Percentiles rank a stretch among this genome's conserved stretches.
phyloP scores from a whole-genome alignment of 2,113 vertebrate species.

The Pelusios castaneus region DNA sequence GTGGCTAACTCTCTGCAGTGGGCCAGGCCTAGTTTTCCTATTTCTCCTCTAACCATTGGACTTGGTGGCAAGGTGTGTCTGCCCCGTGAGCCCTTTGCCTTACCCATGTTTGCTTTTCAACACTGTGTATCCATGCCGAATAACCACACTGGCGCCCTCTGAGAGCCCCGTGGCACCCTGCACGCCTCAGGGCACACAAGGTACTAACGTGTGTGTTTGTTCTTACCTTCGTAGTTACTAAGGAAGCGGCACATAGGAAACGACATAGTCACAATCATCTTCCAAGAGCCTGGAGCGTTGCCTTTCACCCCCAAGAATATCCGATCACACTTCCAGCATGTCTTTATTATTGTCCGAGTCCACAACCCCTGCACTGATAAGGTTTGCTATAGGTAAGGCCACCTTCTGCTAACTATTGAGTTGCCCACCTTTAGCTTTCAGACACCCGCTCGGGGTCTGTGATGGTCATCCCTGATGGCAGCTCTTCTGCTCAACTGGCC shows the following conservation, averaged over 20 bases:
- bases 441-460: not conserved
- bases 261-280: constrained; percentile 97
- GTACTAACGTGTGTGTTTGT: not conserved
- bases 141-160: too few species aligned
- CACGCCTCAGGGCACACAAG: not conserved
- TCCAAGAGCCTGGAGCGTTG: constrained; percentile 91
- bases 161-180: not conserved
- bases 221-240: constrained; percentile 80
- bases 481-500: not conserved
- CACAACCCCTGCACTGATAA: constrained; percentile 90
- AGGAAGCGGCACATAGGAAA: constrained; percentile 97
- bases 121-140: too few species aligned
- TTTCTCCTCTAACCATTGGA: not conserved
- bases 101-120: not conserved
- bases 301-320: constrained; percentile 95
- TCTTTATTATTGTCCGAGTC: constrained; percentile 92
- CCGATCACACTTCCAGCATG: constrained; percentile 95
- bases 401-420: not conserved
- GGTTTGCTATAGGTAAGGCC: constrained; percentile 88
- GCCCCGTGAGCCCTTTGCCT: not conserved
- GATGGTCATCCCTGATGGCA: rapidly evolving
- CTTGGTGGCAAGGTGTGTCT: too few species aligned
- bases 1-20: not conserved
- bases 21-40: not conserved
- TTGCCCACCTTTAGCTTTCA: not conserved